Evolutionary conservation across 2,888 invertebrate species (phyloP).

Genomic region (Pinctada fucata): DNA sequence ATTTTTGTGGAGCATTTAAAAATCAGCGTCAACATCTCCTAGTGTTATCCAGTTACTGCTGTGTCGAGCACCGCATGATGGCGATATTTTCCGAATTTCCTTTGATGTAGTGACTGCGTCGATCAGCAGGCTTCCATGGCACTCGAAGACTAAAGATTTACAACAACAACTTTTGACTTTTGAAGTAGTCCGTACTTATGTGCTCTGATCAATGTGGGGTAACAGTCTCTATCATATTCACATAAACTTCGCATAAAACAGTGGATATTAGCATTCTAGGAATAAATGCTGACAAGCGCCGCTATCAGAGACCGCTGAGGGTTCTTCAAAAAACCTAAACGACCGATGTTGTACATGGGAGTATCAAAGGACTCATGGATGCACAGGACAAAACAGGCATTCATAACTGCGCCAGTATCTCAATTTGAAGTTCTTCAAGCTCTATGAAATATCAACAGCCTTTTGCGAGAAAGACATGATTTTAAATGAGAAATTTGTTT

Average conservation of each 20-base stretch:
- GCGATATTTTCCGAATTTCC: constrained; percentile 14
- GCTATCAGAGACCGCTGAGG: too few species aligned
- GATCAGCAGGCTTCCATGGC: constrained; percentile 21
- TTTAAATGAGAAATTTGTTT: too few species aligned
- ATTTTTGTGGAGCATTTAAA: constrained; percentile 31
- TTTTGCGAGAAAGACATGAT: too few species aligned
- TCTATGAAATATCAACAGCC: too few species aligned
- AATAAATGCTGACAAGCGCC: background rate
- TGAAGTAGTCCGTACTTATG: constrained; percentile 33
- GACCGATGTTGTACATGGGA: too few species aligned
- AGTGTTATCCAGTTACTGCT: constrained; percentile 22
- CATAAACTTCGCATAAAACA: constrained; percentile 29
- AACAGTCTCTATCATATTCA: constrained; percentile 22
- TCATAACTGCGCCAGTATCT: too few species aligned
- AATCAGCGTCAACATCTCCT: constrained; percentile 27
- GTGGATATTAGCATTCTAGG: background rate
- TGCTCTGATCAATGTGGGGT: constrained; percentile 24
- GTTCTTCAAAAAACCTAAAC: too few species aligned
- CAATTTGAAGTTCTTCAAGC: too few species aligned
- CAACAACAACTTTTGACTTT: constrained; percentile 27
- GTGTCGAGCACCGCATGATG: constrained; percentile 3
- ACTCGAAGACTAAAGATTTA: constrained; percentile 31
- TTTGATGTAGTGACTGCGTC: constrained; percentile 35
- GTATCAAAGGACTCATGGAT: too few species aligned
- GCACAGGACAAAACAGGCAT: too few species aligned